Conservation (phyloP, 2,888 invertebrate species). For the Ectemnius lituratus region DNA sequence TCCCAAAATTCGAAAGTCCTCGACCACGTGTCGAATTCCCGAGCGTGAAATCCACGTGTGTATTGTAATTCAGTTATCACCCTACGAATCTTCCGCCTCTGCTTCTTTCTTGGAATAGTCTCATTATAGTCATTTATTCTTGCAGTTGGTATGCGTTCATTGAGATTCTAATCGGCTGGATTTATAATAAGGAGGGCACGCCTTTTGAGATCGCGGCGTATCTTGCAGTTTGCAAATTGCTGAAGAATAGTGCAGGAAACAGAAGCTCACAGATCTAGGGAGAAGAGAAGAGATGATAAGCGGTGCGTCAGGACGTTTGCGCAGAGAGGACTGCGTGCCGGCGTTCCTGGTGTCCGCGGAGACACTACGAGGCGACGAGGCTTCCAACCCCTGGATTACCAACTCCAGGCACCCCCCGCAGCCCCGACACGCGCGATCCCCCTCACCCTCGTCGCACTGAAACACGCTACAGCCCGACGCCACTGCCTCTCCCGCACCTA, state of each 20-base stretch:
- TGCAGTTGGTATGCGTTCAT: too few species aligned
- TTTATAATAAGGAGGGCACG: too few species aligned
- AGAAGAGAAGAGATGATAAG: conserved; percentile 23
- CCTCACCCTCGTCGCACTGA: conserved; percentile 35
- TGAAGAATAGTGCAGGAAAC: conserved; percentile 33
- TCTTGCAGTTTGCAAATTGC: neutral
- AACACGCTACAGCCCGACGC: conserved; percentile 22
- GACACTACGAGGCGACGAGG: conserved; percentile 69
- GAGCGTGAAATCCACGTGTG: too few species aligned
- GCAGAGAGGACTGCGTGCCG: conserved; percentile 48
- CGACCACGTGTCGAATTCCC: too few species aligned
- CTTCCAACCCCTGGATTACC: conserved; percentile 65
- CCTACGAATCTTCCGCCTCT: too few species aligned
- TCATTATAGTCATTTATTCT: too few species aligned
- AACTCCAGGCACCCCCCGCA: conserved; percentile 51
- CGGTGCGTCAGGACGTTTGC: conserved; percentile 10
- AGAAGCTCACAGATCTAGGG: conserved; percentile 9
- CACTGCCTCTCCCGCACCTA: neutral
- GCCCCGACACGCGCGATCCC: conserved; percentile 25
- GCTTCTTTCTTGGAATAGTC: too few species aligned
- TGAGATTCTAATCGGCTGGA: too few species aligned
- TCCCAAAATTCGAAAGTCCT: too few species aligned
- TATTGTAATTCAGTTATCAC: too few species aligned
- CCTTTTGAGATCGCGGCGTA: neutral
- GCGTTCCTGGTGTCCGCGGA: conserved; percentile 68